Evolutionary conservation across 1,140 invertebrate species (phyloP).

Genomic region (Calosoma granatense): DNA sequence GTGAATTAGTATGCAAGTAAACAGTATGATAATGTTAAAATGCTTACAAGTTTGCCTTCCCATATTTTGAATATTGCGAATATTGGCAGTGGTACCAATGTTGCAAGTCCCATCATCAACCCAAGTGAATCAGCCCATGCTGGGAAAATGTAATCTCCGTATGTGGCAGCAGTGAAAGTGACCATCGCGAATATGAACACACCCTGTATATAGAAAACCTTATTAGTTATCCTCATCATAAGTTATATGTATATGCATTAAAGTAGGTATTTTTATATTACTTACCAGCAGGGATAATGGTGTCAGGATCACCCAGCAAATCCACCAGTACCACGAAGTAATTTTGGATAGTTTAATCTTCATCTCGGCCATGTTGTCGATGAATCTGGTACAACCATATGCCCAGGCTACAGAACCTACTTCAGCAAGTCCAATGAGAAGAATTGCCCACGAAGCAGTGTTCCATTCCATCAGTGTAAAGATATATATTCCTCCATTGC

Average conservation of each 20-base stretch:
- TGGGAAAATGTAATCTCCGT: slow-evolving; percentile 54
- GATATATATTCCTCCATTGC: slow-evolving; percentile 60
- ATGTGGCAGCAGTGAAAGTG: slow-evolving; percentile 45
- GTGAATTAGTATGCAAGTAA: background rate
- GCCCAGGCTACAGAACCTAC: slow-evolving; percentile 56
- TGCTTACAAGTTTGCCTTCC: slow-evolving; percentile 35
- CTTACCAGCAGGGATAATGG: slow-evolving; percentile 45
- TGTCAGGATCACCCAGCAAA: slow-evolving; percentile 43
- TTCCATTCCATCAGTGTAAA: slow-evolving; percentile 73
- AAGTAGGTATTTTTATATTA: slow-evolving; percentile 16
- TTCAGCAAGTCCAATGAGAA: slow-evolving; percentile 65
- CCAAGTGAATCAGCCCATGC: slow-evolving; percentile 54
- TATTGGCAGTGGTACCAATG: slow-evolving; percentile 50
- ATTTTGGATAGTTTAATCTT: slow-evolving; percentile 41
- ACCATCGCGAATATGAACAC: slow-evolving; percentile 58
- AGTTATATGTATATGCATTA: too few species aligned
- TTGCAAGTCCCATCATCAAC: slow-evolving; percentile 54
- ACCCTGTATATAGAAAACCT: slow-evolving; percentile 40
- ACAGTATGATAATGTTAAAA: background rate
- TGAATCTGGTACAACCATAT: slow-evolving; percentile 53
- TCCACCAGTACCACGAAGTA: slow-evolving; percentile 43
- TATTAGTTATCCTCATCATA: background rate
- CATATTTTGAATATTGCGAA: slow-evolving; percentile 41
- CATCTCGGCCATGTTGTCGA: slow-evolving; percentile 46
- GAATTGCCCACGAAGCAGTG: slow-evolving; percentile 72